Evolutionary conservation across 2,797 vertebrate genomes (phyloP).

Genomic region (Morus bassanus): DNA sequence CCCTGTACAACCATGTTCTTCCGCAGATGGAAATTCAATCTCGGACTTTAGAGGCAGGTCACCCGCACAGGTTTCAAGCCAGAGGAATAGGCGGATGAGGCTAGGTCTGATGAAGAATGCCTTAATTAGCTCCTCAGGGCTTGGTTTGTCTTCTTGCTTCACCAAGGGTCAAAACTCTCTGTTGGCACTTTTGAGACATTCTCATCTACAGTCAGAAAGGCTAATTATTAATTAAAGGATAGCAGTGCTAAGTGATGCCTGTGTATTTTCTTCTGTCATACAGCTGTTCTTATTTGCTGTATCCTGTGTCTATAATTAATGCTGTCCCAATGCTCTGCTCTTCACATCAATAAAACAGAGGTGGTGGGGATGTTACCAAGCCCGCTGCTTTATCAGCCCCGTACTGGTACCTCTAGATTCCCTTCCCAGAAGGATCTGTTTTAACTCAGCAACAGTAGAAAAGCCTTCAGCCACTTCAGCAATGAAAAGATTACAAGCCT

Average conservation of each 20-base stretch:
- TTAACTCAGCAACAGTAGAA: background rate
- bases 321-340: background rate
- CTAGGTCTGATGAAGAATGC: background rate
- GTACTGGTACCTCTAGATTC: background rate
- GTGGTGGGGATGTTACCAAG: background rate
- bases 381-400: background rate
- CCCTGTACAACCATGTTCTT: background rate
- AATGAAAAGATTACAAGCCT: background rate
- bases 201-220: background rate
- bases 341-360: background rate
- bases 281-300: background rate
- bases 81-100: background rate
- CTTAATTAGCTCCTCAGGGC: background rate
- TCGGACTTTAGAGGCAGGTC: background rate
- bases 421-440: background rate
- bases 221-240: slow-evolving; percentile 14
- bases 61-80: background rate
- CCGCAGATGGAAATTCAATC: background rate
- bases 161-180: background rate
- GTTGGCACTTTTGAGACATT: background rate
- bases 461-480: background rate
- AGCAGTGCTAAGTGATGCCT: background rate
- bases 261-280: background rate
- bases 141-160: background rate
- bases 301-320: background rate